phyloP scores from a whole-genome alignment of 2,797 vertebrate species.

The Rallus crepitans region DNA sequence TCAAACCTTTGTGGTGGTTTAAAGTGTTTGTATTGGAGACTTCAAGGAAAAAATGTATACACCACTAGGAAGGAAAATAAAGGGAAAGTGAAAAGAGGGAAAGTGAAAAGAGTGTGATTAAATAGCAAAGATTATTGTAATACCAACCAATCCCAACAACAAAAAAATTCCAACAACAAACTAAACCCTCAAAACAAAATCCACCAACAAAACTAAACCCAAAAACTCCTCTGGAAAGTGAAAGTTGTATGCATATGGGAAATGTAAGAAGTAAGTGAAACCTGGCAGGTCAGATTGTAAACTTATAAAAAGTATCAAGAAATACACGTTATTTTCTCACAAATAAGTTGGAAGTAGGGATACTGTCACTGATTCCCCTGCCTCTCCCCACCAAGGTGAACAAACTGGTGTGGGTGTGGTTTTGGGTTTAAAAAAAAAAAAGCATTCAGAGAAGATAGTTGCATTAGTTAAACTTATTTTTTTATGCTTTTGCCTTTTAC shows the following conservation, averaged over 20 bases:
- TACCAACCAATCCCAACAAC: not conserved
- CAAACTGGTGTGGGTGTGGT: too few species aligned
- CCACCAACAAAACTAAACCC: not conserved
- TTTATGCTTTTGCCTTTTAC: not conserved
- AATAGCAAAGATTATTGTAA: not conserved
- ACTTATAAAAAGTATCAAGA: not conserved
- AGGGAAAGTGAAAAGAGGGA: not conserved
- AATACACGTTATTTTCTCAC: not conserved
- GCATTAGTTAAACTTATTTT: not conserved
- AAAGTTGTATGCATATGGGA: not conserved
- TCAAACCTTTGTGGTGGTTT: not conserved
- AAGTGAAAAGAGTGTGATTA: not conserved
- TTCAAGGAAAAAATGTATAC: not conserved
- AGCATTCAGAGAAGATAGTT: not conserved
- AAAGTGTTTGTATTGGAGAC: not conserved
- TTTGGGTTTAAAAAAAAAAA: too few species aligned
- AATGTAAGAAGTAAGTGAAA: not conserved
- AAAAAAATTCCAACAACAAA: not conserved
- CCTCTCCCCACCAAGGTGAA: too few species aligned
- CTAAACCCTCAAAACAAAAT: not conserved
- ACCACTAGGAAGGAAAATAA: not conserved
- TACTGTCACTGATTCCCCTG: not conserved
- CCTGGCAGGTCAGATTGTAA: not conserved
- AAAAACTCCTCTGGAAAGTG: not conserved
- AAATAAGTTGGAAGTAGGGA: not conserved